Conservation (phyloP, 2,888 invertebrate species). For the Lycaena phlaeas region DNA sequence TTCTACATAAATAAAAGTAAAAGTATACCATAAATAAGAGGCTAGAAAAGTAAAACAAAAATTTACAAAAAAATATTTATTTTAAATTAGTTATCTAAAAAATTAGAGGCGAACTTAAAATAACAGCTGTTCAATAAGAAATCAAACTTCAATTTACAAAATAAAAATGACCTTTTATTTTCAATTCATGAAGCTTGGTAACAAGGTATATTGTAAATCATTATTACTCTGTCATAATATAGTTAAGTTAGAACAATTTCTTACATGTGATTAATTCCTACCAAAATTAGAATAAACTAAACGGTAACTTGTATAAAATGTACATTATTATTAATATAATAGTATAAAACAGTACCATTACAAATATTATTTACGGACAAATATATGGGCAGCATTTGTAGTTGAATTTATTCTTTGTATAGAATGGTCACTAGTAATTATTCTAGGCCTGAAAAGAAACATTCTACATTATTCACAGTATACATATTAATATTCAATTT, state of each 20-base stretch:
- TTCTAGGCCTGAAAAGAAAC: constrained; percentile 54
- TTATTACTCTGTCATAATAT: constrained; percentile 55
- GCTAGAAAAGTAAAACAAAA: not conserved
- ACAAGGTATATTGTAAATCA: constrained; percentile 66
- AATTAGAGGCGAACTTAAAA: constrained; percentile 13
- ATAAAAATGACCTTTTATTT: constrained; percentile 71
- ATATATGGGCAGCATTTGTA: constrained; percentile 50
- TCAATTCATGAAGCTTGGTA: constrained; percentile 71
- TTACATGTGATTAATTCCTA: constrained; percentile 59
- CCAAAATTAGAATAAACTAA: constrained; percentile 59
- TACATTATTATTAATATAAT: constrained; percentile 42
- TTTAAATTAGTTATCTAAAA: constrained; percentile 14
- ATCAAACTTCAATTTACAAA: constrained; percentile 55
- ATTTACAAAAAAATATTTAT: constrained; percentile 14
- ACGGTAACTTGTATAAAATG: constrained; percentile 72
- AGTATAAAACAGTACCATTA: constrained; percentile 66
- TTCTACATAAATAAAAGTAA: too few species aligned
- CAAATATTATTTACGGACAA: constrained; percentile 27
- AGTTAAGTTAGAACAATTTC: constrained; percentile 61
- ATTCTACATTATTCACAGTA: constrained; percentile 3
- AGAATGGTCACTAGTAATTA: constrained; percentile 55
- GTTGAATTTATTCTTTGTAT: constrained; percentile 50
- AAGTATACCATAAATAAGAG: not conserved
- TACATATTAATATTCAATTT: not conserved
- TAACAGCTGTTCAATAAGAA: constrained; percentile 19